Evolutionary conservation across 2,888 invertebrate genomes (phyloP), one percentile per base, ranked within the genome.

Genomic region (Aromia moschata): DNA sequence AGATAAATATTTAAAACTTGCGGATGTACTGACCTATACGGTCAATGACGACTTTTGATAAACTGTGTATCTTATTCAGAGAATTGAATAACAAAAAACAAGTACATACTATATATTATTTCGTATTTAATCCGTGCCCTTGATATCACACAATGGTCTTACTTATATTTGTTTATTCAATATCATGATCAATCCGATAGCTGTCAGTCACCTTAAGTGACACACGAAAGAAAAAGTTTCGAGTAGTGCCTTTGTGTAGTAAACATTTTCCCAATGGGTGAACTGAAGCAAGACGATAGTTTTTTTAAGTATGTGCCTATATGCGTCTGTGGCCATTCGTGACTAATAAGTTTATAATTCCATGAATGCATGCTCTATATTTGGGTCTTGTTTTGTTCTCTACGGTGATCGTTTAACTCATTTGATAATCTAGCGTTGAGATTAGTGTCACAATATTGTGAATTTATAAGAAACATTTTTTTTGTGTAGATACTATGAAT

Each of bases 291-390:
- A 2, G 14, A 18, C 12, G 11, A 20, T 20, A 11, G 43, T 11
- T 43, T n/a, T n/a, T 43, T 43, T 20, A 43, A 43, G 9, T 43
- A 11, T 25, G n/a, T 9, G 9, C 15, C 31, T 43, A 11, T 25
- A 10, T 9, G 9, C 15, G 15, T 33, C 1, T 20, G 37, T 5
- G 38, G 25, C 20, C 37, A 25, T 20, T 20, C 12, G 38, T 37
- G 49, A 38, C 37, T 18, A 20, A 36, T 30, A 46, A 11, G 2
- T 9, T 17, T 37, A 20, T 49, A 49, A 49, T 49, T 38, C 25
- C 18, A 38, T 25, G 37, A 20, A 14, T 12, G 38, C 33, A 38
- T 25, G 15, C n/a, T 10, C 33, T 2, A n/a, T 25, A 25, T 37
- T 25, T 11, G 18, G 20, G n/a, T n/a, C n/a, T n/a, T 36, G 11